These are phyloP conservation scores for Brachynemurus nebulosus DNA, from an alignment of 2,888 invertebrate genomes.

Conservation along the genomic window DNA sequence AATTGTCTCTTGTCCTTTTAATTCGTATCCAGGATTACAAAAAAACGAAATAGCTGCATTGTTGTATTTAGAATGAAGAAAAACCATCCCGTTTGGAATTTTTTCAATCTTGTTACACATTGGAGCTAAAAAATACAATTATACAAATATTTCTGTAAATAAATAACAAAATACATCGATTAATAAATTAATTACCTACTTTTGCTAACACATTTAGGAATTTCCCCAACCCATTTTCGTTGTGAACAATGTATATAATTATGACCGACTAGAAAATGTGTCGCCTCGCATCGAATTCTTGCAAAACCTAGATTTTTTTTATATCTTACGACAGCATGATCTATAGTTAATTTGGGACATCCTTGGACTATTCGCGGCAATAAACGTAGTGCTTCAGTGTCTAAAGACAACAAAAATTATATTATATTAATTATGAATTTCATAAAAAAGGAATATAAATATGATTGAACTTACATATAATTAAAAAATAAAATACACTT, in stretches of 20 bases:
- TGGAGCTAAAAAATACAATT: constrained; percentile 3
- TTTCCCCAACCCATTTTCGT: background rate
- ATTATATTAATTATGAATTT: no score
- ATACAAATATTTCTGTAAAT: no score
- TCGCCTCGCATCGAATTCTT: background rate
- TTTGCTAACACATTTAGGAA: background rate
- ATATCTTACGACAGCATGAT: background rate
- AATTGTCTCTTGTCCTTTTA: constrained; percentile 44
- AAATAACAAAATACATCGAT: no score
- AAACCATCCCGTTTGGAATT: background rate
- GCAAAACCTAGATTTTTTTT: background rate
- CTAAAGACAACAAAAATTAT: no score
- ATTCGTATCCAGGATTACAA: constrained; percentile 31
- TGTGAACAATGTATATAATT: background rate
- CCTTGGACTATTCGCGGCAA: no score
- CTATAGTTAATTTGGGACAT: background rate
- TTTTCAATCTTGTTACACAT: background rate
- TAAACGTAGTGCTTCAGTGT: no score
- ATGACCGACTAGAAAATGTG: background rate
- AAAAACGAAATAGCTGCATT: background rate
- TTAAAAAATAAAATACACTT: no score
- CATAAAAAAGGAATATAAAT: no score
- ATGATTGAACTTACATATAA: no score
- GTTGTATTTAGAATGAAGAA: background rate
- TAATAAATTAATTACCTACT: background rate